These are phyloP conservation scores for Pelobates fuscus DNA, from an alignment of 2,113 vertebrate genomes.

Conservation along the genomic window DNA sequence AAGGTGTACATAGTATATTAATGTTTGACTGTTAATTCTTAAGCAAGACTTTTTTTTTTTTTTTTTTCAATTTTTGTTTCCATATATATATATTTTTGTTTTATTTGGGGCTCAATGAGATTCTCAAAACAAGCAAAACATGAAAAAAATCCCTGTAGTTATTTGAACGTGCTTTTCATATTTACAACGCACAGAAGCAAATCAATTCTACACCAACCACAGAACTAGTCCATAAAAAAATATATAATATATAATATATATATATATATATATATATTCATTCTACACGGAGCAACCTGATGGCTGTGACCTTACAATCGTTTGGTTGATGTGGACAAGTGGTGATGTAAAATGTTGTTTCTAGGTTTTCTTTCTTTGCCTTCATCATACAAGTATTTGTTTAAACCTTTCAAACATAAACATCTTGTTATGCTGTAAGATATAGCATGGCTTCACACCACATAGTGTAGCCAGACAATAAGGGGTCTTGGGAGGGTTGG, in stretches of 20 bases:
- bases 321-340: slow-evolving; percentile 95
- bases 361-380: slow-evolving; percentile 92
- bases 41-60: slow-evolving; percentile 78
- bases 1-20: slow-evolving; percentile 99
- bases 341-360: slow-evolving; percentile 93
- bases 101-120: slow-evolving; percentile 84
- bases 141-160: no score
- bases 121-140: slow-evolving; percentile 70
- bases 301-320: slow-evolving; percentile 88
- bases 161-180: slow-evolving; percentile 57
- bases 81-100: slow-evolving; percentile 67
- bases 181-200: slow-evolving; percentile 74
- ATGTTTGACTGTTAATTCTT: slow-evolving; percentile 98
- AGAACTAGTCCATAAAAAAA: slow-evolving; percentile 82
- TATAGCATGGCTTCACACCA: slow-evolving; percentile 99
- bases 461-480: slow-evolving; percentile 86
- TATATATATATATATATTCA: slow-evolving; percentile 62
- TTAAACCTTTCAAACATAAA: slow-evolving; percentile 91
- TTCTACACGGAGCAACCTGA: slow-evolving; percentile 84
- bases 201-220: slow-evolving; percentile 84
- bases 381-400: slow-evolving; percentile 91
- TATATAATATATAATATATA: no score
- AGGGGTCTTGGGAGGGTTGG: slow-evolving; percentile 55
- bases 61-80: no score
- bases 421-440: slow-evolving; percentile 98